A percentile compares a stretch with the other conserved stretches of the same genome.
phyloP scores from a whole-genome alignment of 2,888 invertebrate genomes.

The Hydrotaea diabolus region DNA sequence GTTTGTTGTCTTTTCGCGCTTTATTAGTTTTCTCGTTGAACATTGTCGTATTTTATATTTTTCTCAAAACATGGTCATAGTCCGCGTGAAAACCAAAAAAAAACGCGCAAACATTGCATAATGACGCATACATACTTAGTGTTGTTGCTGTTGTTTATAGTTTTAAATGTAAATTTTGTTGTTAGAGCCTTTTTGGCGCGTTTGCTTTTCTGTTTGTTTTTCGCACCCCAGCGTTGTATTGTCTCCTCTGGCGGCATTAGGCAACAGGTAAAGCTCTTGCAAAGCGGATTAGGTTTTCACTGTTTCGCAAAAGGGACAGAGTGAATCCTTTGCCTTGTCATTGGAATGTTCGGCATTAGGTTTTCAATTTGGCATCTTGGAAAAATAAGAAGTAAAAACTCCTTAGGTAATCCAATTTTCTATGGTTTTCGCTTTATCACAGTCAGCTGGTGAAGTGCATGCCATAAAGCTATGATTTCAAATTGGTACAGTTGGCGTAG shows the following conservation, averaged over 20 bases:
- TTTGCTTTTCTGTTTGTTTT: slow-evolving; percentile 36
- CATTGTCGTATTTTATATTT: slow-evolving; percentile 67
- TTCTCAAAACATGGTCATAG: slow-evolving; percentile 59
- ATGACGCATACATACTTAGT: slow-evolving; percentile 62
- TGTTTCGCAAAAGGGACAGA: background rate
- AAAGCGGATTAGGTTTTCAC: background rate
- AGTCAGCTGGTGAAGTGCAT: background rate
- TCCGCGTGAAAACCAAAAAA: slow-evolving; percentile 33
- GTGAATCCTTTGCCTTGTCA: background rate
- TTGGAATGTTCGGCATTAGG: background rate
- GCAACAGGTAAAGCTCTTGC: background rate
- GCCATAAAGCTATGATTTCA: background rate
- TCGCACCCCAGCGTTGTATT: slow-evolving; percentile 43
- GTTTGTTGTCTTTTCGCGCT: slow-evolving; percentile 24
- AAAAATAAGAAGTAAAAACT: background rate
- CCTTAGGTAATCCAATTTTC: background rate
- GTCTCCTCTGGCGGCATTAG: slow-evolving; percentile 12
- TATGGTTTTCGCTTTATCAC: background rate
- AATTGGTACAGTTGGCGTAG: background rate
- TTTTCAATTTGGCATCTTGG: background rate
- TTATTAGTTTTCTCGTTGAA: slow-evolving; percentile 51
- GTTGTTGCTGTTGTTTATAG: slow-evolving; percentile 58
- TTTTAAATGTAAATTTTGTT: slow-evolving; percentile 66
- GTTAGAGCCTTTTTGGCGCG: slow-evolving; percentile 47
- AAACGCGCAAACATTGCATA: slow-evolving; percentile 66